Conservation (phyloP, 2,797 vertebrate species). For the Gobionotothen gibberifrons region DNA sequence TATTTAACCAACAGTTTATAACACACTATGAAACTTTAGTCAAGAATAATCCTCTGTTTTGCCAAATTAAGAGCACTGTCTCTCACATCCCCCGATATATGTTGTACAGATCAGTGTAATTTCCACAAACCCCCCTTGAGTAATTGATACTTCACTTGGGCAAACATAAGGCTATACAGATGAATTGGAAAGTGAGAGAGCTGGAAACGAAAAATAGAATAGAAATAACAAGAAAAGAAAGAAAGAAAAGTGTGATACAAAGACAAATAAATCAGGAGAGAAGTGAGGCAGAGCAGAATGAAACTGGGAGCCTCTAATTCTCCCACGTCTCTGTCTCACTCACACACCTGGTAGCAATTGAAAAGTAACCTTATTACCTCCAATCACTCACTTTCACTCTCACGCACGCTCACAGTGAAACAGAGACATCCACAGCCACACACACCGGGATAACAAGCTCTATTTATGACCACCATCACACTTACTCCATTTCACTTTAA, state of each 20-base stretch:
- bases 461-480: conserved; percentile 64
- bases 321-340: conserved; percentile 52
- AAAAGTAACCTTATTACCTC: conserved; percentile 67
- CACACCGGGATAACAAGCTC: conserved; percentile 51
- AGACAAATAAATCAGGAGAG: conserved; percentile 52
- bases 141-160: conserved; percentile 49
- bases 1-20: conserved; percentile 9
- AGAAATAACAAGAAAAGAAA: conserved; percentile 4
- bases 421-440: conserved; percentile 3
- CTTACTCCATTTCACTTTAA: conserved; percentile 60
- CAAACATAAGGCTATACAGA: conserved; percentile 34
- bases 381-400: conserved; percentile 34
- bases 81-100: conserved; percentile 19
- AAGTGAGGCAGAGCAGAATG: conserved; percentile 60
- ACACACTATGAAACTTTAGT: conserved; percentile 12
- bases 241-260: conserved; percentile 18
- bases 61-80: conserved; percentile 8
- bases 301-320: conserved; percentile 56
- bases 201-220: conserved; percentile 18
- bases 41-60: not conserved
- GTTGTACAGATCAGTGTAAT: conserved; percentile 30
- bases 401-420: conserved; percentile 2
- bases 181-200: conserved; percentile 24
- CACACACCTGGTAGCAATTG: conserved; percentile 74
- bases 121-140: conserved; percentile 42